Base-by-base conservation (phyloP, 2,888 invertebrate species). In the Timema cristinae region DNA sequence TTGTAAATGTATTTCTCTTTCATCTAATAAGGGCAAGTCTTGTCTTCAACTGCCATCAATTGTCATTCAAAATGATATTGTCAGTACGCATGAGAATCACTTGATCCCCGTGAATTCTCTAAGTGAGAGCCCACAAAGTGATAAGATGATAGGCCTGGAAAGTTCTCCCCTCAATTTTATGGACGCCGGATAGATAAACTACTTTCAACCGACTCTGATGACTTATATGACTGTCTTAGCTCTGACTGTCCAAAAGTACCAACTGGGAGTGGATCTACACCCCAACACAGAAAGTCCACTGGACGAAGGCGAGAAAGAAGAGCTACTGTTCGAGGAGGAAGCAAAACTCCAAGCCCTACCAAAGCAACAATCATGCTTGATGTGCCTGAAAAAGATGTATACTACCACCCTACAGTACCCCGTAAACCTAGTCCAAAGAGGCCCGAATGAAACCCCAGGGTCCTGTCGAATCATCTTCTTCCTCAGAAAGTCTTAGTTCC, bases 121-220 rank as follows among this genome's bases (percentile, higher is more conserved):
- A 76, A 91, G 91, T 79, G 92, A 92, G 80, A 91, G 91, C 81
- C 91, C 92, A 10, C 82, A 92, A 67, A 91, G 91, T 81, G 91
- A 92, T 80, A 87, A 88, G 78, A 89, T 89, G 51, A 70, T 16
- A 54, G 72, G 63, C 81, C 90, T 76, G 88, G 88, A 50, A 83
- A 89, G 71, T 90, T 91, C 81, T 90, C 91, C 5, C 89, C 91
- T 0, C 89, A 89, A 78, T 90, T 91, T 81, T 91, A 90, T 80
- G 89, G 90, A 51, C 85, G 88, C 75, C 86, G 89, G 78, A 86
- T 86, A 78, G 85, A 86, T 78, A 79, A 83, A 72, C 80, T 90
- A 73, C 90, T 91, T 15, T 90, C 91, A 78, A 91, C 92, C 13
- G 92, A 92, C 81, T 92, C 92, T 0, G 92, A 92, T 80, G 92